phyloP scores from a whole-genome alignment of 2,113 vertebrate species.

The Suncus etruscus region DNA sequence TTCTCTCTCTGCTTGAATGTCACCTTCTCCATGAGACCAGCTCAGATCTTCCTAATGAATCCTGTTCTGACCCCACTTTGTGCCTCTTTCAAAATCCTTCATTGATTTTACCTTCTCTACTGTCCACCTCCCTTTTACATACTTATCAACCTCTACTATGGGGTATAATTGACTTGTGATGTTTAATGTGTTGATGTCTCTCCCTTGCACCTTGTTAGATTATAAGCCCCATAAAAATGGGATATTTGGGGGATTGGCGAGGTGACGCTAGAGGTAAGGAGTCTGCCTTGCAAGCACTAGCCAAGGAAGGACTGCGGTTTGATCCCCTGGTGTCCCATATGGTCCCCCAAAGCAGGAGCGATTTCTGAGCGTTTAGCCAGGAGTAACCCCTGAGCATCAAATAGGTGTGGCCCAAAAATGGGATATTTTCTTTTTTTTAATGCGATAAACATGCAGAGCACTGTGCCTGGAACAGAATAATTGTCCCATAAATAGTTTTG shows the following conservation, averaged over 20 bases:
- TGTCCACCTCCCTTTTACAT: background rate
- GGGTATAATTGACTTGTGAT: background rate
- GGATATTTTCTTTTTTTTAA: no score
- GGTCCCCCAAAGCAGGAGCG: no score
- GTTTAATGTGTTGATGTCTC: background rate
- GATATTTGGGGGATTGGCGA: no score
- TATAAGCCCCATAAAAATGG: fast-evolving
- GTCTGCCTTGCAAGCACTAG: no score
- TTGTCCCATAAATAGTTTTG: background rate
- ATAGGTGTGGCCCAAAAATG: no score
- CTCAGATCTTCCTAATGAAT: background rate
- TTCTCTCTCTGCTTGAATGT: background rate
- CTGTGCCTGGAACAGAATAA: no score
- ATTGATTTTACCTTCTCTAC: background rate
- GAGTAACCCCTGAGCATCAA: no score
- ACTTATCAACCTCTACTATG: background rate
- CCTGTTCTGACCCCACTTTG: background rate
- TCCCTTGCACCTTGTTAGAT: background rate
- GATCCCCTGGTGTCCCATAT: no score
- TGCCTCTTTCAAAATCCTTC: fast-evolving
- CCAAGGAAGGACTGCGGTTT: no score
- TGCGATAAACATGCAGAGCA: background rate
- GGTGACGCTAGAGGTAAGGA: no score
- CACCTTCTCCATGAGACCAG: background rate
- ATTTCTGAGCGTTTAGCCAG: no score